A percentile compares a stretch with the other conserved stretches of the same genome.
phyloP scores from a whole-genome alignment of 2,797 vertebrate genomes.

The Sternotherus odoratus region DNA sequence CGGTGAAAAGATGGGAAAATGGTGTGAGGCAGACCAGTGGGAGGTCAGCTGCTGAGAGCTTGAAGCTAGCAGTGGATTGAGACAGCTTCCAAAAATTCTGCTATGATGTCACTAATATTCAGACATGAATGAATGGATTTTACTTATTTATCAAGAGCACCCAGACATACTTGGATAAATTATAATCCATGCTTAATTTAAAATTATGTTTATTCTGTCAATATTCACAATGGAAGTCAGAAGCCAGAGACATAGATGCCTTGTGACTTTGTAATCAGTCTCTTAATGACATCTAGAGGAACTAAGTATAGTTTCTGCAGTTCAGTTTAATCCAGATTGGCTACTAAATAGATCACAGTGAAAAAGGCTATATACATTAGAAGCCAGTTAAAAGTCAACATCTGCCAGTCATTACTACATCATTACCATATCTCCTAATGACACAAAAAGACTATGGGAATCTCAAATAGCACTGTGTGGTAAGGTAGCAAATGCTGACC shows the following conservation, averaged over 20 bases:
- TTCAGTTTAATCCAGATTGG: neutral
- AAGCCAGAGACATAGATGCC: neutral
- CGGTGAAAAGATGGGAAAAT: neutral
- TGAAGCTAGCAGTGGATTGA: neutral
- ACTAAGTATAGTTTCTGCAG: neutral
- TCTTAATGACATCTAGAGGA: neutral
- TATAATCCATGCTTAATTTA: neutral
- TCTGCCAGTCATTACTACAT: neutral
- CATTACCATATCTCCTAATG: neutral
- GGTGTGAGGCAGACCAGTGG: neutral
- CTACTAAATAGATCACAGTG: neutral
- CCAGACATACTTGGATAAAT: neutral
- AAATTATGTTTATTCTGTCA: neutral
- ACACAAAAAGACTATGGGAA: neutral
- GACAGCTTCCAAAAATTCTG: neutral
- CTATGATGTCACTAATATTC: neutral
- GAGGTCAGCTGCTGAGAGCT: neutral
- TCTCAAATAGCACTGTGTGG: neutral
- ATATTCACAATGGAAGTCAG: neutral
- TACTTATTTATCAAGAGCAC: neutral
- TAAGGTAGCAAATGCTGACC: neutral
- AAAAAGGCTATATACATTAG: neutral
- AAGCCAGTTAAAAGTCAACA: neutral
- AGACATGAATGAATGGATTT: neutral
- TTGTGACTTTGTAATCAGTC: neutral